Base-by-base conservation (phyloP, 2,888 invertebrate species). In the Drosophila fungiperda region DNA sequence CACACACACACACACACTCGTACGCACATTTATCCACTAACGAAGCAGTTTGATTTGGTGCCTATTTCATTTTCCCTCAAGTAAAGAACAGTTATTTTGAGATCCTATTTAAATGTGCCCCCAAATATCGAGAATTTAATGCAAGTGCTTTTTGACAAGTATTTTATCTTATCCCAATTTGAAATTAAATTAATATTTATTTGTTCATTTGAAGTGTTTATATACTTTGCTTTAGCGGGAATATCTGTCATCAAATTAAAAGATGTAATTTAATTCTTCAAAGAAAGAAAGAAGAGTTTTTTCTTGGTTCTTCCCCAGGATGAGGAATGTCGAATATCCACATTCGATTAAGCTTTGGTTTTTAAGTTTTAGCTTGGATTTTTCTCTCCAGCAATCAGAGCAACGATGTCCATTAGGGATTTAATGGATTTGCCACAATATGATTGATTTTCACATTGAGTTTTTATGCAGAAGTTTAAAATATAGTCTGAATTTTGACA, bases 41-140 rank as follows among this genome's bases (percentile, higher is more conserved):
- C 20, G 8, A 23, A 15, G 45, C 7, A 15, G n/a, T n/a, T 20
- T 35, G 20, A 38, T 12, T 52, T 38, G 32, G 36, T 17, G 15
- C 50, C 42, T 59, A 76, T 63, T 72, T 49, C 58, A 65, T 54
- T 62, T 40, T n/a, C 26, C 67, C 49, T 60, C 20, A 52, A 49
- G 8, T 60, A 29, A 26, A n/a, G 20, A 20, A 76, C 53, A 53
- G 4, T 67, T 55, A 35, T 42, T 50, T 33, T 15, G 7, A 48
- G 33, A 15, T 33, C 32, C 11, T 3, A 49, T 55, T 42, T 36
- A 57, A 45, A 35, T 40, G 40, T 40, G 40, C 33, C 49, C 29
- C 38, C 6, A n/a, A 12, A 33, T 9, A 7, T 42, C 8, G 23
- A 60, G 3, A 29, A 15, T 35, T 11, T 35, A 29, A 15, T 55